These are phyloP conservation scores for Onchidella celtica DNA, from an alignment of 2,888 invertebrate species.

Conservation along the genomic window DNA sequence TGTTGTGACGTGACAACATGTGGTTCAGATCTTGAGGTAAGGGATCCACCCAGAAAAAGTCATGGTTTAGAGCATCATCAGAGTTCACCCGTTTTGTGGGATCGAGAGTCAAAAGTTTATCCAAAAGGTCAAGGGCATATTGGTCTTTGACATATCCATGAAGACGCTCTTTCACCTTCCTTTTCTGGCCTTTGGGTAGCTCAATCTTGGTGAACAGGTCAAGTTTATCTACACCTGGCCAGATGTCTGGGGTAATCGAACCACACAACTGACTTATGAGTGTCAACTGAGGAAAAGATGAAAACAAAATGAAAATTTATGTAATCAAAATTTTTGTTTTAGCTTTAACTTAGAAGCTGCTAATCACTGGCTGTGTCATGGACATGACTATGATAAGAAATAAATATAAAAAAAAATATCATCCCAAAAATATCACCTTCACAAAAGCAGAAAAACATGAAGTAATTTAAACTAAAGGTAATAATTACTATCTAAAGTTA, in stretches of 20 bases:
- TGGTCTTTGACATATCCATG: conserved; percentile 95
- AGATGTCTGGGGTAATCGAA: conserved; percentile 93
- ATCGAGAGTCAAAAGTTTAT: conserved; percentile 94
- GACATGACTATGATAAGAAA: too few species aligned
- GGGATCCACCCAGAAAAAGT: conserved; percentile 99
- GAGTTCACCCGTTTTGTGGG: conserved; percentile 93
- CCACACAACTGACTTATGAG: conserved; percentile 98
- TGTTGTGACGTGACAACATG: conserved; percentile 94
- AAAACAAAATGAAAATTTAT: neutral
- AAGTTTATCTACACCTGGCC: conserved; percentile 92
- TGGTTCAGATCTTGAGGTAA: conserved; percentile 87
- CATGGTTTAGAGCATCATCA: conserved; percentile 96
- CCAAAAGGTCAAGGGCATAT: conserved; percentile 94
- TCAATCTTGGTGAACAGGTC: conserved; percentile 86
- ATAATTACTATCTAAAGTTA: too few species aligned
- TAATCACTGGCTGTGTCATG: too few species aligned
- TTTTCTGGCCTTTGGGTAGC: conserved; percentile 75
- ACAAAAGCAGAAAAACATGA: too few species aligned
- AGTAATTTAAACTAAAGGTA: too few species aligned
- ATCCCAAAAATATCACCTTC: too few species aligned
- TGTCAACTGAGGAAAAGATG: conserved; percentile 86
- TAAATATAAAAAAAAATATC: too few species aligned
- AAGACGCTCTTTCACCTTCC: conserved; percentile 82
- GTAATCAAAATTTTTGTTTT: too few species aligned
- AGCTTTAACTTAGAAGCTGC: too few species aligned